These are phyloP conservation scores for Varroa destructor DNA, from an alignment of 1,140 invertebrate species.

Conservation along the genomic window DNA sequence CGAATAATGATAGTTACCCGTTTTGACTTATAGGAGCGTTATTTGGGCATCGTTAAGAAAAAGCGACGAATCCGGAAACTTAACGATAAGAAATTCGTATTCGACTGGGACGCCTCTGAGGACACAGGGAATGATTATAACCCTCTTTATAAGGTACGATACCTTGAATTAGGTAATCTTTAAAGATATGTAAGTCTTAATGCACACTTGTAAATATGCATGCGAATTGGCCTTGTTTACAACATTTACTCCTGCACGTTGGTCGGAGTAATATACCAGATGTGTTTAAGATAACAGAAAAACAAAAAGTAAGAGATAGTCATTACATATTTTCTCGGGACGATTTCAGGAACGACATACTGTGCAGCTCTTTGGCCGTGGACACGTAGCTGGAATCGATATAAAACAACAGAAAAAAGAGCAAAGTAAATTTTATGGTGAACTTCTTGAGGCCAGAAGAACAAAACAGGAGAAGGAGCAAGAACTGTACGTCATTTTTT, in stretches of 20 bases:
- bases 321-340: neutral
- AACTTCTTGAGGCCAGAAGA: slow-evolving; percentile 80
- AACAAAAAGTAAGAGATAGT: too few species aligned
- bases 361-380: slow-evolving; percentile 90
- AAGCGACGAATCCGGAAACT: slow-evolving; percentile 76
- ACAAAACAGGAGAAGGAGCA: slow-evolving; percentile 95
- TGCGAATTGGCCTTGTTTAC: too few species aligned
- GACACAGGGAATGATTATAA: slow-evolving; percentile 98
- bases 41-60: slow-evolving; percentile 85
- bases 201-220: too few species aligned
- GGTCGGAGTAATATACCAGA: too few species aligned
- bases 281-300: too few species aligned
- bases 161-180: too few species aligned
- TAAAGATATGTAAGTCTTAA: slow-evolving; percentile 37
- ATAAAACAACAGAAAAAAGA: slow-evolving; percentile 69
- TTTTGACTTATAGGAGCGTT: slow-evolving; percentile 53
- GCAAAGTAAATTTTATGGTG: slow-evolving; percentile 94
- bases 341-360: slow-evolving; percentile 33
- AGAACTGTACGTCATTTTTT: slow-evolving; percentile 55
- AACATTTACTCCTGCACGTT: too few species aligned
- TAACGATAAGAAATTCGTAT: slow-evolving; percentile 98
- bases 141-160: slow-evolving; percentile 78
- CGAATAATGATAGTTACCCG: slow-evolving; percentile 31
- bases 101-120: slow-evolving; percentile 98
- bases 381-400: slow-evolving; percentile 94